Evolutionary conservation across 1,140 invertebrate genomes (phyloP), one percentile per base, ranked within the genome.

Genomic region (Drosophila miranda): DNA sequence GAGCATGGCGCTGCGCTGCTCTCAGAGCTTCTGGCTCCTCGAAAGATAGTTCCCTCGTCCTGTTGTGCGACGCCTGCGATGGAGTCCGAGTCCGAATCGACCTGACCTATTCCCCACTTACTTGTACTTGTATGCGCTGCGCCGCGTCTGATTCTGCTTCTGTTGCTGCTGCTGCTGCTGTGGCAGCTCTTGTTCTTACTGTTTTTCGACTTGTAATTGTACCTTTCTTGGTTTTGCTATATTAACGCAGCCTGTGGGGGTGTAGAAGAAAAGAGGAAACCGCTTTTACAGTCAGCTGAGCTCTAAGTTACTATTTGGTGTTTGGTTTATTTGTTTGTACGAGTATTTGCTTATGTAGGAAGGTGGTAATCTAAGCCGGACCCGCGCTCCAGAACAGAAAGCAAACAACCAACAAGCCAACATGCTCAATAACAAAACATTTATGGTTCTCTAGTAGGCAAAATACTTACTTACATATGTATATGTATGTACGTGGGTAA

Each of bases 381-480:
- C 76, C 80, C 77, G 73, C 77, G 60, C 78, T 80, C 81, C 76
- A 80, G 50, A 77, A 84, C 81, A 84, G 68, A 80, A 84, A 83
- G 81, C 80, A 84, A 80, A 70, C 80, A 86, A 84, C 80, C 80
- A 84, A 84, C 80, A 84, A 84, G 80, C 80, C 80, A 83, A 84
- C 80, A 84, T 84, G 80, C 80, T 84, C 63, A 80, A 72, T 75
- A 75, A 56, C 66, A 61, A 84, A 84, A 83, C 80, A 84, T 75
- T 80, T 72, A 83, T 83, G 66, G 56, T 61, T 52, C 56, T 60
- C 57, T 75, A 60, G 19, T 55, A 61, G 70, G 63, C 58, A 52
- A 73, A 59, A 78, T 83, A 83, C 80, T 84, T 83, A 83, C 80
- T 83, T 79, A 70, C 53, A 42, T 49, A 21, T 34, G 16, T 34